Evolutionary conservation across 2,113 vertebrate genomes (phyloP), one percentile per base, ranked within the genome.

Genomic region (Centropus unirufus): DNA sequence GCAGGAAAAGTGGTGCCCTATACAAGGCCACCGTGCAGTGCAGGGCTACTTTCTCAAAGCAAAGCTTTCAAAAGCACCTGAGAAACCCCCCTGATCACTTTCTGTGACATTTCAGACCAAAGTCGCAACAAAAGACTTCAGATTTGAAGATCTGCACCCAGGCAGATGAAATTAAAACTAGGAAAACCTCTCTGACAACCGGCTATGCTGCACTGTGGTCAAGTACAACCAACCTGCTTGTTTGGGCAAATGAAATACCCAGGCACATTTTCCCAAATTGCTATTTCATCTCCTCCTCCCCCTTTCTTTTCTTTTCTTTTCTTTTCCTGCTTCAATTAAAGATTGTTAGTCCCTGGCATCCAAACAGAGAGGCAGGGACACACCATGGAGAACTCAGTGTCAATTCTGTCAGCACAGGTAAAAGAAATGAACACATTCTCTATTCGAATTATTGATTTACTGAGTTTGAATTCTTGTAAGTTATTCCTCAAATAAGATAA

Each of bases 301-400:
- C 18, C 4, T 1, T 4, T 2, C 12, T 69, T 55, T 64, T 62
- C 3, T 69, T 55, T 64, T 62, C 3, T n/a, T 1, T 4, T 2
- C 12, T 69, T 55, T 64, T 62, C 3, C 26, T 76, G 32, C 55
- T 67, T 82, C 81, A 62, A 87, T 26, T 2, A 59, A 84, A 95
- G 36, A 68, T 47, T 57, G 64, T 32, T 26, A 74, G 2, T 40
- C 67, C 46, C 24, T 64, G 47, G 17, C 61, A 79, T 67, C 23
- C 75, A 78, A 86, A 70, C 22, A 80, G 17, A 80, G 47, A 49
- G 47, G 11, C 47, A 62, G n/a, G 23, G 15, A 55, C 5, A 69
- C 1, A 29, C 29, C 44, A 47, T 16, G 72, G 9, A 46, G 49
- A 80, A 22, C 15, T 89, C 52, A 68, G 26, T 30, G 51, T 67